Conservation (phyloP, 2,888 invertebrate genomes). For the Parascotia fuliginaria region DNA sequence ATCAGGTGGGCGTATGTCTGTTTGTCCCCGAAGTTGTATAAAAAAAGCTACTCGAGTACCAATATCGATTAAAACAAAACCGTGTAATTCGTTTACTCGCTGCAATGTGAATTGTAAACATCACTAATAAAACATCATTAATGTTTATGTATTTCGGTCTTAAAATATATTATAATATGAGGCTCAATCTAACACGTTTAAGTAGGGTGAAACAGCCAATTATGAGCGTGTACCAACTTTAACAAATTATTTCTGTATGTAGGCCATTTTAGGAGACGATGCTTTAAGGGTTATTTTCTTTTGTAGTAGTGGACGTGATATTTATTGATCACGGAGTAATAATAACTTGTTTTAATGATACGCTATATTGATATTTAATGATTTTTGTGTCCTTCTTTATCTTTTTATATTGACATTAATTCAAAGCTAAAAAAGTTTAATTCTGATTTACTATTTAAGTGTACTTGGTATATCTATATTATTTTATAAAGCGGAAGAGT, state of each 20-base stretch:
- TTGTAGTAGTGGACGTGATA: neutral
- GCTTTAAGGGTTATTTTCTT: neutral
- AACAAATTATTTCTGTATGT: constrained; percentile 11
- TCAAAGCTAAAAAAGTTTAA: too few species aligned
- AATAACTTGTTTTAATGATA: neutral
- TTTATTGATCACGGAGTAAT: neutral
- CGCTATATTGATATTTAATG: neutral
- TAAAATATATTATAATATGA: neutral
- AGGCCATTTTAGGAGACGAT: constrained; percentile 8
- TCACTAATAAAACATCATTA: neutral
- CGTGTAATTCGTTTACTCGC: too few species aligned
- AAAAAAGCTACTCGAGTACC: too few species aligned
- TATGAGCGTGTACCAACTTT: constrained; percentile 7
- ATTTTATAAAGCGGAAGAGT: too few species aligned
- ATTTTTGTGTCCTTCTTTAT: neutral
- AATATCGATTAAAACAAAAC: too few species aligned
- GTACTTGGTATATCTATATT: too few species aligned
- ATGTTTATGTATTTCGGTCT: neutral
- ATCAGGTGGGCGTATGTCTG: too few species aligned
- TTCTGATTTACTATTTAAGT: too few species aligned
- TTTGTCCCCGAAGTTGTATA: too few species aligned
- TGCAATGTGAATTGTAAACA: neutral
- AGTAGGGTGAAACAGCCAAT: constrained; percentile 13
- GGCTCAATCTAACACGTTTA: constrained; percentile 2
- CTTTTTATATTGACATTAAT: too few species aligned